Evolutionary conservation across 2,888 invertebrate genomes (phyloP), one percentile per base, ranked within the genome.

Genomic region (Cerastoderma edule): DNA sequence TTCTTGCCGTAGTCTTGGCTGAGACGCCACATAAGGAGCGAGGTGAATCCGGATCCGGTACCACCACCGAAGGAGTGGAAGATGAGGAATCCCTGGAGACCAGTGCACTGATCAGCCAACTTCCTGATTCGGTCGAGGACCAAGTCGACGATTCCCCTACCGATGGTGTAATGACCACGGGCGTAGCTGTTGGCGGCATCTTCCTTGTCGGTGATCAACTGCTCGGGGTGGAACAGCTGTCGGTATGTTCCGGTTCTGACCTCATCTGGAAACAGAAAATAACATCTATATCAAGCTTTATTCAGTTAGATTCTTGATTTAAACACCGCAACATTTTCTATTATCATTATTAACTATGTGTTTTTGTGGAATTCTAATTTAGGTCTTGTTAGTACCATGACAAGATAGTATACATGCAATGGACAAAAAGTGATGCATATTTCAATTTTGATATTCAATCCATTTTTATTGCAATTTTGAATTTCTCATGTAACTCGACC

Each of bases 101-200:
- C 91, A 13, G 89, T 89, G 79, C 91, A 91, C 71, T 90, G 91
- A 57, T 91, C 91, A 65, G 91, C 88, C 77, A 95, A 94, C 67
- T 94, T 91, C 53, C 91, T 87, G 83, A 91, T 89, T 57, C 91
- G 76, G 85, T 92, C 91, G 63, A 92, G 85, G n/a, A 91, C 95
- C 3, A 95, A 85, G 82, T 96, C 95, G 22, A 96, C 94, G 93
- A 96, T 95, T 92, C 96, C 96, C 66, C 94, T 94, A 1, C 98
- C 98, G 91, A 98, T 97, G 86, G 98, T 98, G 95, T 99, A 98
- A 94, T 98, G 98, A 81, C 98, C 98, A 90, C 98, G 96, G 77
- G 98, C 98, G 87, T 98, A 98, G 94, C 98, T 98, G 94, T 98
- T 98, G 88, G 98, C 98, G 63, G 98, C 98, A 92, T 98, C 98